Conservation (phyloP, 2,888 invertebrate genomes). For the Rhingia campestris region DNA sequence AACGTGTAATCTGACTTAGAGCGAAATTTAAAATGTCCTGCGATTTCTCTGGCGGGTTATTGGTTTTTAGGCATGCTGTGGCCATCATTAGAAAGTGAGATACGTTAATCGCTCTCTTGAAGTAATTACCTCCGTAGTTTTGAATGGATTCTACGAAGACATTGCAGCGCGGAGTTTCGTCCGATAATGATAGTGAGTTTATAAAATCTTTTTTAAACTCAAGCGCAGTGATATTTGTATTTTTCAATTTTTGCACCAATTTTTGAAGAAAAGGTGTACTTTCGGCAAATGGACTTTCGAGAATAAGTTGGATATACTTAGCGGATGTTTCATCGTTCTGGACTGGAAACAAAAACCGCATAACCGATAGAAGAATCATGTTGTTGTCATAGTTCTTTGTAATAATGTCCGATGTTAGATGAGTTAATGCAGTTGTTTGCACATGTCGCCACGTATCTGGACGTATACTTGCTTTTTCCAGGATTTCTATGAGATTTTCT, state of each 20-base stretch:
- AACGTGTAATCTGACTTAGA: slow-evolving; percentile 69
- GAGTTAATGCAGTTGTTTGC: slow-evolving; percentile 82
- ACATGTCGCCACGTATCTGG: slow-evolving; percentile 82
- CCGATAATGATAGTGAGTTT: slow-evolving; percentile 75
- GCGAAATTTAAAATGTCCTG: slow-evolving; percentile 76
- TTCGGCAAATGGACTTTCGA: slow-evolving; percentile 76
- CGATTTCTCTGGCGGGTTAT: slow-evolving; percentile 72
- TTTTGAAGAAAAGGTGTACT: slow-evolving; percentile 76
- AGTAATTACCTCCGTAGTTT: slow-evolving; percentile 74
- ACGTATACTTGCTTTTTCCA: slow-evolving; percentile 82
- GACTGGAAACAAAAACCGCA: slow-evolving; percentile 78
- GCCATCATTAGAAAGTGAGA: slow-evolving; percentile 78
- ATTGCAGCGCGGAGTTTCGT: slow-evolving; percentile 70
- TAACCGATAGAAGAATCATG: slow-evolving; percentile 78
- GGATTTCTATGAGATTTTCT: slow-evolving; percentile 83
- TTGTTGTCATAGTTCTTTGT: slow-evolving; percentile 81
- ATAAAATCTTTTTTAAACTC: slow-evolving; percentile 78
- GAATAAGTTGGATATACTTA: slow-evolving; percentile 75
- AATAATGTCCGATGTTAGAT: slow-evolving; percentile 83
- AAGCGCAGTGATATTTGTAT: slow-evolving; percentile 67
- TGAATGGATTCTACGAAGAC: slow-evolving; percentile 78
- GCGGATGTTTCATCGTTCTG: slow-evolving; percentile 34
- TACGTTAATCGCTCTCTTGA: slow-evolving; percentile 76
- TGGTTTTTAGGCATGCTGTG: slow-evolving; percentile 77
- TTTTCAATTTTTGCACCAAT: slow-evolving; percentile 47